Conservation (phyloP, 2,888 invertebrate genomes). For the Drosophila multiciliata region DNA sequence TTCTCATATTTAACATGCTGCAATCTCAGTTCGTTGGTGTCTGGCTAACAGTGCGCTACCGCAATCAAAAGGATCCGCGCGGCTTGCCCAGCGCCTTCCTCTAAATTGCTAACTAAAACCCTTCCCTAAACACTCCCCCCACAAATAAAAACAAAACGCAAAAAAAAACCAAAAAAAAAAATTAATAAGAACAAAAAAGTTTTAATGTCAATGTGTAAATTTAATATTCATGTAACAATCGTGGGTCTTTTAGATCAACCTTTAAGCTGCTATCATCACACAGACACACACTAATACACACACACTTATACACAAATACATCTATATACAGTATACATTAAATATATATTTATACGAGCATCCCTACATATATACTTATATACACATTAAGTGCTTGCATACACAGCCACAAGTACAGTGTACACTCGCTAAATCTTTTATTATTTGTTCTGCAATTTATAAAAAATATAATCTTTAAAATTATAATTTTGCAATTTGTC, state of each 20-base stretch:
- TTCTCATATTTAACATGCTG: slow-evolving; percentile 9
- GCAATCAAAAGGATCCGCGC: slow-evolving; percentile 99
- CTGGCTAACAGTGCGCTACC: slow-evolving; percentile 95
- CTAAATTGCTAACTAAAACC: slow-evolving; percentile 86
- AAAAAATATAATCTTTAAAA: too few species aligned
- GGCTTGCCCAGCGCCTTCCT: slow-evolving; percentile 99
- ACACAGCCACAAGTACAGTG: slow-evolving; percentile 20
- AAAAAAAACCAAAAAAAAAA: slow-evolving; percentile 20
- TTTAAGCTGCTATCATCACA: slow-evolving; percentile 35
- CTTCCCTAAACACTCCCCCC: not conserved
- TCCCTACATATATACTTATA: slow-evolving; percentile 32
- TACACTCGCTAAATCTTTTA: not conserved
- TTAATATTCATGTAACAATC: slow-evolving; percentile 67
- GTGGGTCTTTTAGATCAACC: slow-evolving; percentile 59
- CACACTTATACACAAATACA: slow-evolving; percentile 23
- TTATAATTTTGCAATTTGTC: not conserved
- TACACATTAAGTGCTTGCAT: slow-evolving; percentile 40
- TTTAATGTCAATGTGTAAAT: slow-evolving; percentile 68
- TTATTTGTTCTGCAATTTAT: not conserved
- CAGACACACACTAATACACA: slow-evolving; percentile 28
- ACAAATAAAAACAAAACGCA: slow-evolving; percentile 27
- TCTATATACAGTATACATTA: slow-evolving; percentile 46
- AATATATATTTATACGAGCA: slow-evolving; percentile 71
- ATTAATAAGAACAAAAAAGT: slow-evolving; percentile 34
- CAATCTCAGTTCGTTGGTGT: slow-evolving; percentile 93